phyloP scores from a whole-genome alignment of 2,113 vertebrate genomes.

The Mesitornis unicolor region DNA sequence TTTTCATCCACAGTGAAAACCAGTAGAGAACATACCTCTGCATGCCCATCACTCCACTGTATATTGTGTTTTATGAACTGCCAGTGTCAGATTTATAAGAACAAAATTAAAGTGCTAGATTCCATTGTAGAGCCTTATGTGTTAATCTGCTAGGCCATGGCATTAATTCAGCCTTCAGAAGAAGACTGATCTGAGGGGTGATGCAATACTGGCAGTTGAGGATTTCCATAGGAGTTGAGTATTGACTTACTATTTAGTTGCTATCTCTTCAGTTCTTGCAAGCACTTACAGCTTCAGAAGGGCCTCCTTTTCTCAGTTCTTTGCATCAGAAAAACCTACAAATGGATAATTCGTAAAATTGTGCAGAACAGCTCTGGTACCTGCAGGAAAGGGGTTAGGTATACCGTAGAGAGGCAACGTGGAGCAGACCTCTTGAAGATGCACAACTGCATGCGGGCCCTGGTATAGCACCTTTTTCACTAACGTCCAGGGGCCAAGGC shows the following conservation, averaged over 20 bases:
- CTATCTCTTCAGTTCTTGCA: background rate
- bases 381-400: background rate
- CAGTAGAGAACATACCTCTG: background rate
- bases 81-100: background rate
- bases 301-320: background rate
- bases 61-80: background rate
- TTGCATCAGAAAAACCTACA: background rate
- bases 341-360: background rate
- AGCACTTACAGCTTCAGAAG: background rate
- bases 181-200: background rate
- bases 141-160: background rate
- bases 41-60: background rate
- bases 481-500: background rate
- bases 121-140: background rate
- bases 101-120: background rate
- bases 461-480: background rate
- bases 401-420: rapidly evolving
- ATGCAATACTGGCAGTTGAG: background rate
- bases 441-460: rapidly evolving
- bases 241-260: background rate
- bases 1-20: background rate
- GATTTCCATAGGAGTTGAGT: background rate
- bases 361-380: background rate
- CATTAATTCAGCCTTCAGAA: background rate
- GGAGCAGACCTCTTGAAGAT: background rate